phyloP scores from a whole-genome alignment of 2,113 vertebrate genomes.

The Lagopus leucura region DNA sequence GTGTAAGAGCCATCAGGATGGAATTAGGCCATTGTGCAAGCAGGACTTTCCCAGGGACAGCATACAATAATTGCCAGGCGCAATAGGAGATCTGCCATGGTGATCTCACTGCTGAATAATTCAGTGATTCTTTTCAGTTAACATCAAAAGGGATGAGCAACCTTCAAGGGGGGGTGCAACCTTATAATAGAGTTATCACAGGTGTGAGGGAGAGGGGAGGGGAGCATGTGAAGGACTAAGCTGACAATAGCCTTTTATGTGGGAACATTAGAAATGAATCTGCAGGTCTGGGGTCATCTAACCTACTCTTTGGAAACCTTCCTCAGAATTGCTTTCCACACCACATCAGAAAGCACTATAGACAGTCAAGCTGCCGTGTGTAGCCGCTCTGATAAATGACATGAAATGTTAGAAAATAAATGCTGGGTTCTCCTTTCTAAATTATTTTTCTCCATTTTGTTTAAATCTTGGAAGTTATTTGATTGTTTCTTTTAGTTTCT shows the following conservation, averaged over 20 bases:
- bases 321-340: background rate
- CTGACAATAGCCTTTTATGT: conserved; percentile 40
- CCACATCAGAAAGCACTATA: background rate
- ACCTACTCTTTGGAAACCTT: background rate
- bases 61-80: background rate
- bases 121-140: conserved; percentile 57
- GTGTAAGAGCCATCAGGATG: background rate
- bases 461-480: conserved; percentile 44
- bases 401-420: conserved; percentile 37
- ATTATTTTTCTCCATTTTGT: conserved; percentile 43
- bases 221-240: background rate
- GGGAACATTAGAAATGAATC: conserved; percentile 9
- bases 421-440: background rate
- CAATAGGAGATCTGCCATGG: background rate
- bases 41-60: conserved; percentile 59
- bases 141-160: conserved; percentile 48
- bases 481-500: conserved; percentile 42
- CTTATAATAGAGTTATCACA: conserved; percentile 63
- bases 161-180: conserved; percentile 22
- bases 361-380: background rate
- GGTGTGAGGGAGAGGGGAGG: background rate
- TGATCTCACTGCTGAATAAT: conserved; percentile 73
- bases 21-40: conserved; percentile 43
- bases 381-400: background rate
- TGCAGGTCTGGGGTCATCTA: conserved; percentile 31